Conservation (phyloP, 2,113 vertebrate species). For the Xenopus laevis region DNA sequence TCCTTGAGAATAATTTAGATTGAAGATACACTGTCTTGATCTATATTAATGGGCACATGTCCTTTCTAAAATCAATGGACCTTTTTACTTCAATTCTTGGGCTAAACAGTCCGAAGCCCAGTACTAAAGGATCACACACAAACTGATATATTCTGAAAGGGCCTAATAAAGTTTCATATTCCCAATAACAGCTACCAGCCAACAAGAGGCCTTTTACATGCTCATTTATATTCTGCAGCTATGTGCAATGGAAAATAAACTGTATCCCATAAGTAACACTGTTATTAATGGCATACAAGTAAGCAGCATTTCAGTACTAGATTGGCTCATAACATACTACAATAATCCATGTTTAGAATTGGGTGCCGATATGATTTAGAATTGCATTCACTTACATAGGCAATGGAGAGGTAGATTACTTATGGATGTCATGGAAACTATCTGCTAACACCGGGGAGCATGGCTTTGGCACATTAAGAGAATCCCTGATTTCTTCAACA, state of each 20-base stretch:
- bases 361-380: slow-evolving; percentile 2
- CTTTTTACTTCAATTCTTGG: no score
- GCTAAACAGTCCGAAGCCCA: no score
- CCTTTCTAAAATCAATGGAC: no score
- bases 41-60: no score
- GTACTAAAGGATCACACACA: no score
- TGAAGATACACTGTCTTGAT: no score
- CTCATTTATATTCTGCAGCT: neutral
- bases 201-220: no score
- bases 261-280: slow-evolving; percentile 5
- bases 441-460: slow-evolving; percentile 60
- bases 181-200: no score
- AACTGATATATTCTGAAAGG: no score
- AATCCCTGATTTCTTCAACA: slow-evolving; percentile 69
- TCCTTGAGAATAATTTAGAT: no score
- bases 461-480: slow-evolving; percentile 50
- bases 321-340: neutral
- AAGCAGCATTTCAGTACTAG: slow-evolving; percentile 34
- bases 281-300: slow-evolving; percentile 11
- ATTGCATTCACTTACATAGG: slow-evolving; percentile 77
- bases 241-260: slow-evolving; percentile 1
- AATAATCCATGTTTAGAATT: neutral
- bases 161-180: no score
- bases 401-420: slow-evolving; percentile 78
- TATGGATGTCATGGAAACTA: slow-evolving; percentile 77